phyloP scores from a whole-genome alignment of 2,888 invertebrate genomes.

The Cacoxenus indagator region DNA sequence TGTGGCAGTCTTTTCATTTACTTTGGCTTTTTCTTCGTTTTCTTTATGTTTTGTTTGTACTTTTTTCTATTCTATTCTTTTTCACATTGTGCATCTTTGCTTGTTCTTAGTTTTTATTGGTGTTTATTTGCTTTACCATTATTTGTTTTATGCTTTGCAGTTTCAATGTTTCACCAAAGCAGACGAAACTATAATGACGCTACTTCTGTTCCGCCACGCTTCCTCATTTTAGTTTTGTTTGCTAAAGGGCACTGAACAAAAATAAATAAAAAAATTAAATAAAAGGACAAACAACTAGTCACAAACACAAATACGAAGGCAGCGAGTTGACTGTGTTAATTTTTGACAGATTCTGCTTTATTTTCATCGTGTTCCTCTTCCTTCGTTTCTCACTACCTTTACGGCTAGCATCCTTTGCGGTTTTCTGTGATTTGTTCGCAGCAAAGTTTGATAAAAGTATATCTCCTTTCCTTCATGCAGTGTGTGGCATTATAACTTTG shows the following conservation, averaged over 20 bases:
- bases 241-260: constrained; percentile 11
- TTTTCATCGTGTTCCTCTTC: constrained; percentile 28
- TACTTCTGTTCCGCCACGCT: too few species aligned
- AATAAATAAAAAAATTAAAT: too few species aligned
- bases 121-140: constrained; percentile 60
- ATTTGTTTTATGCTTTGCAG: constrained; percentile 46
- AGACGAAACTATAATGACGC: constrained; percentile 50
- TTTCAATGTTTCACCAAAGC: constrained; percentile 35
- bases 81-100: neutral
- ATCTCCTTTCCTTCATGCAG: too few species aligned
- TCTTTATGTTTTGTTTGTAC: constrained; percentile 24
- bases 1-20: constrained; percentile 48
- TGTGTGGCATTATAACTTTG: too few species aligned
- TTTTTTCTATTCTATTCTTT: constrained; percentile 1
- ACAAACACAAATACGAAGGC: constrained; percentile 22
- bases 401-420: too few species aligned
- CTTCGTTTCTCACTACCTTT: constrained; percentile 32
- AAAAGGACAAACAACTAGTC: neutral
- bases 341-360: neutral
- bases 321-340: constrained; percentile 27
- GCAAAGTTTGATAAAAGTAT: too few species aligned
- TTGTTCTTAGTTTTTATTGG: constrained; percentile 55
- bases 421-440: too few species aligned
- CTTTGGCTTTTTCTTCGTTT: constrained; percentile 48
- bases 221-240: too few species aligned